Conservation (phyloP, 2,888 invertebrate species). For the Micoletzkya japonica region DNA sequence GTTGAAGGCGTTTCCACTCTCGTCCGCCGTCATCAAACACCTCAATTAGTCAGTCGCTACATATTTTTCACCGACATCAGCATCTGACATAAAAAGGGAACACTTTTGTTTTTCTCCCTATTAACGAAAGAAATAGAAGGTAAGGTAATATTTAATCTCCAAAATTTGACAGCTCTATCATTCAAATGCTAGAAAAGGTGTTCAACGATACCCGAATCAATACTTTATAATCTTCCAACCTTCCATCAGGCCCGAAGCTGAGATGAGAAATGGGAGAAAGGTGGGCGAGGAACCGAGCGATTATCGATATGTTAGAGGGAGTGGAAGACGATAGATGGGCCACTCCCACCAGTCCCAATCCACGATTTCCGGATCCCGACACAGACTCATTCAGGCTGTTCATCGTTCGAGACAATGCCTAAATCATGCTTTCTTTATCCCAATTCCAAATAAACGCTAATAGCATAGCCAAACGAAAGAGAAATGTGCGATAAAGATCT, state of each 20-base stretch:
- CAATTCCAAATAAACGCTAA: slow-evolving; percentile 4
- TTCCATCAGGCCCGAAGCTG: slow-evolving; percentile 43
- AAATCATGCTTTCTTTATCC: slow-evolving; percentile 25
- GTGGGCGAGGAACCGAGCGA: slow-evolving; percentile 59
- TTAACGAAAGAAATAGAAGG: too few species aligned
- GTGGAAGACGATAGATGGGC: slow-evolving; percentile 39
- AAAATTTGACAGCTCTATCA: too few species aligned
- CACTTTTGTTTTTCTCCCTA: too few species aligned
- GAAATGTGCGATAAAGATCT: slow-evolving; percentile 4
- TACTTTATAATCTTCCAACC: too few species aligned
- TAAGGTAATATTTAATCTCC: too few species aligned
- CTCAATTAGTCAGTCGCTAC: neutral
- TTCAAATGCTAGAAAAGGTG: too few species aligned
- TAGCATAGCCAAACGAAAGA: neutral
- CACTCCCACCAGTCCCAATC: slow-evolving; percentile 44
- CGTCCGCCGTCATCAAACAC: slow-evolving; percentile 58
- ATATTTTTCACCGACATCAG: neutral
- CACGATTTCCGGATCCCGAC: slow-evolving; percentile 30
- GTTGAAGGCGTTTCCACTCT: slow-evolving; percentile 75
- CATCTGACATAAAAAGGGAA: too few species aligned
- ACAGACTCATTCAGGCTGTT: slow-evolving; percentile 67
- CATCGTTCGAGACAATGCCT: slow-evolving; percentile 67
- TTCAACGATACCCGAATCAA: too few species aligned
- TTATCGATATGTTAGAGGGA: slow-evolving; percentile 26
- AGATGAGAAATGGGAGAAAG: slow-evolving; percentile 36